phyloP scores from a whole-genome alignment of 2,888 invertebrate species.

The Rhogogaster chlorosoma region DNA sequence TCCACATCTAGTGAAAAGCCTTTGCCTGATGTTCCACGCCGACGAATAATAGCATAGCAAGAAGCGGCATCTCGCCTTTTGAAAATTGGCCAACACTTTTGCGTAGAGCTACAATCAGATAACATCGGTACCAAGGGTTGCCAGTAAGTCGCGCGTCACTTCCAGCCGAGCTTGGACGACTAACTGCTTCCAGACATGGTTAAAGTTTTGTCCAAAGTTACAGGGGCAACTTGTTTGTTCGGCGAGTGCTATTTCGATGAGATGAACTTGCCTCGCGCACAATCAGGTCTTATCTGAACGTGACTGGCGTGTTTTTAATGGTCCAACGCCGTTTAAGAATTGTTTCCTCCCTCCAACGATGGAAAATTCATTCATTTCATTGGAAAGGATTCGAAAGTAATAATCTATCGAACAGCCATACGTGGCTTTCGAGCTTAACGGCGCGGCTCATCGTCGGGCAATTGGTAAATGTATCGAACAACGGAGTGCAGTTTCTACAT shows the following conservation, averaged over 20 bases:
- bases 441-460: background rate
- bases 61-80: background rate
- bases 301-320: constrained; percentile 45
- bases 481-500: background rate
- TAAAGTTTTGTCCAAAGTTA: constrained; percentile 52
- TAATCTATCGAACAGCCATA: background rate
- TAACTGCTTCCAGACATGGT: constrained; percentile 37
- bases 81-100: constrained; percentile 44
- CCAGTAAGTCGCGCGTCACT: constrained; percentile 50
- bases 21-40: constrained; percentile 9
- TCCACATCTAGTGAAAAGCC: constrained; percentile 2
- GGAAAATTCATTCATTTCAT: background rate
- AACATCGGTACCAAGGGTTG: constrained; percentile 53
- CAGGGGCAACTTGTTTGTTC: constrained; percentile 52
- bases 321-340: constrained; percentile 19
- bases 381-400: background rate
- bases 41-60: background rate
- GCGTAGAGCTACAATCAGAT: constrained; percentile 61
- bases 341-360: background rate
- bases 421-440: background rate
- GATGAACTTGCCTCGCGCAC: constrained; percentile 51
- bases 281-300: constrained; percentile 49
- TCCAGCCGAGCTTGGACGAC: constrained; percentile 36
- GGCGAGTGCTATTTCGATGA: constrained; percentile 46
- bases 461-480: constrained; percentile 14